A percentile compares a stretch with the other conserved stretches of the same genome.
These are phyloP conservation scores for Catharus minimus DNA, from an alignment of 2,113 vertebrate genomes.

Conservation along the genomic window DNA sequence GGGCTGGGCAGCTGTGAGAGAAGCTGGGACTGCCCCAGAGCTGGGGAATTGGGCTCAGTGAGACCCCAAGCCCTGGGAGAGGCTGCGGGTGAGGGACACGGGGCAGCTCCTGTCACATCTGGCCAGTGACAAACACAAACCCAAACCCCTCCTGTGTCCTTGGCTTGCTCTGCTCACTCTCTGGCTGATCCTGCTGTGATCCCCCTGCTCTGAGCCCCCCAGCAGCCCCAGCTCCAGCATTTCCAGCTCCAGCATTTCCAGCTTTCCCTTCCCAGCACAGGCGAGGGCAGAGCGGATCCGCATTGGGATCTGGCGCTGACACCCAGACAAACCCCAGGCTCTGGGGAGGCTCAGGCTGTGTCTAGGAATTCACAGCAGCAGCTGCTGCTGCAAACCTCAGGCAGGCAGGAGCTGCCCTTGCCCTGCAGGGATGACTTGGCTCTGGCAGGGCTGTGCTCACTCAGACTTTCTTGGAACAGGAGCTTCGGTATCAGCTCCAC, in stretches of 20 bases:
- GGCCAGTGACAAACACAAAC: accelerated
- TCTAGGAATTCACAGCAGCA: background rate
- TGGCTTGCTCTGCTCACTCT: background rate
- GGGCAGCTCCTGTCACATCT: background rate
- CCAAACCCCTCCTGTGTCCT: background rate
- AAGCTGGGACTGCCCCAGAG: background rate
- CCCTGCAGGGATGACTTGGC: background rate
- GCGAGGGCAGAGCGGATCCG: background rate
- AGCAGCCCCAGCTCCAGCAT: background rate
- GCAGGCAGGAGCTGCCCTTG: background rate
- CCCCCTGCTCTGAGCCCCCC: background rate
- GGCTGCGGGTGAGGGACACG: background rate
- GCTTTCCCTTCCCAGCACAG: accelerated
- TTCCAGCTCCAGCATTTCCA: background rate
- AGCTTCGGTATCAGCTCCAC: background rate
- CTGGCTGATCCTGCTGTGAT: background rate
- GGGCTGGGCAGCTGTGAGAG: background rate
- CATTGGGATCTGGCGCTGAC: background rate
- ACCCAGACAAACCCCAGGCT: background rate
- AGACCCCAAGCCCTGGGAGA: background rate
- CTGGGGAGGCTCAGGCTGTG: background rate
- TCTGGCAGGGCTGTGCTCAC: background rate
- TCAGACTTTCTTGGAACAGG: background rate
- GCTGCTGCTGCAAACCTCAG: background rate
- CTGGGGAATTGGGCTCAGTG: background rate